Conservation (phyloP, 2,113 vertebrate species). For the Apteryx mantelli region DNA sequence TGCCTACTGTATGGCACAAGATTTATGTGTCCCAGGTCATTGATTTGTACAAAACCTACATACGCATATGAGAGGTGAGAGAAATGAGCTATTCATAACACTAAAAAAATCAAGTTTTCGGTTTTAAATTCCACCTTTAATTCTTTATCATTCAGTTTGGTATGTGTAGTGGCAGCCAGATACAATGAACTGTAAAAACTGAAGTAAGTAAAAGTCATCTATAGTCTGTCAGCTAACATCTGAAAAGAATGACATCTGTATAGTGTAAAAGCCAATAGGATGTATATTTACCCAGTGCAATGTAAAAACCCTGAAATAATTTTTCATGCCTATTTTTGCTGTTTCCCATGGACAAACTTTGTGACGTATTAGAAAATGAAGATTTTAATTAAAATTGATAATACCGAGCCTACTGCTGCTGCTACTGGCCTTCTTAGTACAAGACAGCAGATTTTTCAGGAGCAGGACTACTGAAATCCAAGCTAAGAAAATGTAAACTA, state of each 20-base stretch:
- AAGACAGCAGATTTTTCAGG: background rate
- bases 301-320: background rate
- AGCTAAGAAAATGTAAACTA: background rate
- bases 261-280: background rate
- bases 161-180: background rate
- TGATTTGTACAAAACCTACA: background rate
- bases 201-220: background rate
- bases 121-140: background rate
- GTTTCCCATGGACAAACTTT: background rate
- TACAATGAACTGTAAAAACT: background rate
- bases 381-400: slow-evolving; percentile 27
- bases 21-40: background rate
- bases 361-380: background rate
- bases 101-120: background rate
- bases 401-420: background rate
- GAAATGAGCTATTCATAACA: background rate
- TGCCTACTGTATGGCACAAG: background rate
- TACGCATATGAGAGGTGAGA: background rate
- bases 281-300: background rate
- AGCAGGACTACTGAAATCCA: background rate
- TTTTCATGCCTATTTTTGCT: background rate
- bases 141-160: background rate
- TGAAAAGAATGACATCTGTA: background rate
- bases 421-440: background rate
- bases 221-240: background rate